A percentile compares a stretch with the other conserved stretches of the same genome.
phyloP scores from a whole-genome alignment of 1,140 invertebrate species.

The Eciton burchellii region DNA sequence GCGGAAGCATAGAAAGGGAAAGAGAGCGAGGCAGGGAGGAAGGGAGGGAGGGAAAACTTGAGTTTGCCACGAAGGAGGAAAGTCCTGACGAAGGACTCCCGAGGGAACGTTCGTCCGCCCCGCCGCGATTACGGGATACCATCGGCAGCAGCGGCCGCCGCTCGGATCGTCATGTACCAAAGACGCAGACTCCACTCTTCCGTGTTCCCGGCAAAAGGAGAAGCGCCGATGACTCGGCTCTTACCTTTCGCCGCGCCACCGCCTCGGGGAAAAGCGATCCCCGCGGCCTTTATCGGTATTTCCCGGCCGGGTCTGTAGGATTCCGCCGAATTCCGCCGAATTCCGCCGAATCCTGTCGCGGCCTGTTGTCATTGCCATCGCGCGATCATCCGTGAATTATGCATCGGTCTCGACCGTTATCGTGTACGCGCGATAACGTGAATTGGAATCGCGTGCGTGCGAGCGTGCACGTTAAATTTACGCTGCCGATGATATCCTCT shows the following conservation, averaged over 20 bases:
- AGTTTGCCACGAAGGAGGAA: slow-evolving; percentile 77
- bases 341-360: too few species aligned
- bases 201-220: slow-evolving; percentile 43
- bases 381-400: slow-evolving; percentile 45
- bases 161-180: slow-evolving; percentile 8
- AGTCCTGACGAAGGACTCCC: slow-evolving; percentile 81
- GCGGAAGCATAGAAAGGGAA: neutral
- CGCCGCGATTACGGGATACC: slow-evolving; percentile 77
- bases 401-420: slow-evolving; percentile 33
- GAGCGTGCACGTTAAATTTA: slow-evolving; percentile 30
- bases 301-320: slow-evolving; percentile 6
- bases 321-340: too few species aligned
- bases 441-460: slow-evolving; percentile 23
- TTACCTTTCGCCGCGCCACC: slow-evolving; percentile 14
- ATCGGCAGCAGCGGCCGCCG: slow-evolving; percentile 66
- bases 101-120: slow-evolving; percentile 79
- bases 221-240: slow-evolving; percentile 41
- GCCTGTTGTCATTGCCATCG: slow-evolving; percentile 43
- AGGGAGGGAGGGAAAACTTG: slow-evolving; percentile 64
- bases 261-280: neutral
- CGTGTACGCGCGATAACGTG: slow-evolving; percentile 13
- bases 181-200: slow-evolving; percentile 31
- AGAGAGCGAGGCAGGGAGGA: neutral
- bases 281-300: neutral
- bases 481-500: slow-evolving; percentile 27